These are phyloP conservation scores for Trichogramma dendrolimi DNA, from an alignment of 2,888 invertebrate species.

Conservation along the genomic window DNA sequence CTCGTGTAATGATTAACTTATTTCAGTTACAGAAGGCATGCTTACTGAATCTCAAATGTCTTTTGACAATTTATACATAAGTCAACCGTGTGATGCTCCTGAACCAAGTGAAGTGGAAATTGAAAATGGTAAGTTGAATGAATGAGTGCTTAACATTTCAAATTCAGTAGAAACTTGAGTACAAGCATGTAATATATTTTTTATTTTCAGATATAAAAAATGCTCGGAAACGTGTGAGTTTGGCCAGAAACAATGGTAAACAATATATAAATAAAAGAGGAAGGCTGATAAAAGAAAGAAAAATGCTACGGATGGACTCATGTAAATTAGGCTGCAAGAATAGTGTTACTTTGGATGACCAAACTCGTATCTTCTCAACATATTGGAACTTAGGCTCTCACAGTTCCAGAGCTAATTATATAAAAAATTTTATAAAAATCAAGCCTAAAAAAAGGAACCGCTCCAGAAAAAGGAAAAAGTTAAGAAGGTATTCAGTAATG, in stretches of 20 bases:
- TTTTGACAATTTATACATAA: too few species aligned
- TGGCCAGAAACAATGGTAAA: slow-evolving; percentile 19
- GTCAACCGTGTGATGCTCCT: too few species aligned
- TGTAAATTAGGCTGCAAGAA: slow-evolving; percentile 12
- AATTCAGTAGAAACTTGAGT: too few species aligned
- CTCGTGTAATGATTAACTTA: too few species aligned
- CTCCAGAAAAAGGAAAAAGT: slow-evolving; percentile 2
- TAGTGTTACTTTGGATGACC: slow-evolving; percentile 15
- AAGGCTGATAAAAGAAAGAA: slow-evolving; percentile 2
- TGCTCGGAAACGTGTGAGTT: too few species aligned
- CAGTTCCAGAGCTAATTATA: slow-evolving; percentile 4
- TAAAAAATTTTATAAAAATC: slow-evolving; percentile 2
- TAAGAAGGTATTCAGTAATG: slow-evolving; percentile 8
- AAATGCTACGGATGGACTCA: neutral
- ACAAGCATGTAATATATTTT: too few species aligned
- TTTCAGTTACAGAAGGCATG: too few species aligned
- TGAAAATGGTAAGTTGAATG: too few species aligned
- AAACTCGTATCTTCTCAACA: slow-evolving; percentile 16
- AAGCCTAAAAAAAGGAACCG: neutral
- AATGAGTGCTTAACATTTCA: too few species aligned
- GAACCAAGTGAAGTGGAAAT: too few species aligned
- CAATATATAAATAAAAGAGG: slow-evolving; percentile 4
- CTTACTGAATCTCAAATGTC: too few species aligned
- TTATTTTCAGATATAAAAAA: too few species aligned
- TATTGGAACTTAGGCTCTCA: slow-evolving; percentile 23